These are phyloP conservation scores for Tetrapedia diversipes DNA, from an alignment of 2,888 invertebrate genomes.

Conservation along the genomic window DNA sequence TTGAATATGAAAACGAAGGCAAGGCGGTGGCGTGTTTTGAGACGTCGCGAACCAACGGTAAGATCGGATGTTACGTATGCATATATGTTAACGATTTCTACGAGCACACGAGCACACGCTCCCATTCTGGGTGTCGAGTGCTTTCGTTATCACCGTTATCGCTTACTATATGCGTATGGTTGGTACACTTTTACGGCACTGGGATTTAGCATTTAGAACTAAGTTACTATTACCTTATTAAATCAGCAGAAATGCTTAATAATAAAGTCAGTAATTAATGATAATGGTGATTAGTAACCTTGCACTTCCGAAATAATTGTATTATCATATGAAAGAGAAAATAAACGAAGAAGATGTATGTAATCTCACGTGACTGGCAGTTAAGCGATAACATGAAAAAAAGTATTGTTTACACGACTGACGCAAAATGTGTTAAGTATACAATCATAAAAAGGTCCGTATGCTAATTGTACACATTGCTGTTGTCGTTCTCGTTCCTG, in stretches of 20 bases:
- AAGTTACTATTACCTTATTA: background rate
- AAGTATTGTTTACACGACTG: too few relatives aligned
- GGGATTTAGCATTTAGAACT: constrained; percentile 17
- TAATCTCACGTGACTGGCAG: too few relatives aligned
- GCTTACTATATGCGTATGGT: constrained; percentile 25
- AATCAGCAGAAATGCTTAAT: background rate
- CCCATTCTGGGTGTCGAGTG: constrained; percentile 58
- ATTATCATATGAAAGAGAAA: too few relatives aligned
- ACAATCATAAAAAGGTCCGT: too few relatives aligned
- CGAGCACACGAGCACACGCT: constrained; percentile 45
- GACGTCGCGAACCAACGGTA: background rate
- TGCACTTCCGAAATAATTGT: too few relatives aligned
- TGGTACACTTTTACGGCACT: background rate
- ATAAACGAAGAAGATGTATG: too few relatives aligned
- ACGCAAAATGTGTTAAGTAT: too few relatives aligned
- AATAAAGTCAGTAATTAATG: background rate
- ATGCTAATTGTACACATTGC: too few relatives aligned
- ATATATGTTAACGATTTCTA: constrained; percentile 53
- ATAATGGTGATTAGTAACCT: too few relatives aligned
- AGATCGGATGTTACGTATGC: constrained; percentile 30
- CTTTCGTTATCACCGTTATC: constrained; percentile 68
- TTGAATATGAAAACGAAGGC: background rate
- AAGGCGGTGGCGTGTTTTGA: background rate
- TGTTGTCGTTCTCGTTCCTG: constrained; percentile 4
- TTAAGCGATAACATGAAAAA: too few relatives aligned